Evolutionary conservation across 2,888 invertebrate species (phyloP).

Genomic region (Thymelicus lineola): DNA sequence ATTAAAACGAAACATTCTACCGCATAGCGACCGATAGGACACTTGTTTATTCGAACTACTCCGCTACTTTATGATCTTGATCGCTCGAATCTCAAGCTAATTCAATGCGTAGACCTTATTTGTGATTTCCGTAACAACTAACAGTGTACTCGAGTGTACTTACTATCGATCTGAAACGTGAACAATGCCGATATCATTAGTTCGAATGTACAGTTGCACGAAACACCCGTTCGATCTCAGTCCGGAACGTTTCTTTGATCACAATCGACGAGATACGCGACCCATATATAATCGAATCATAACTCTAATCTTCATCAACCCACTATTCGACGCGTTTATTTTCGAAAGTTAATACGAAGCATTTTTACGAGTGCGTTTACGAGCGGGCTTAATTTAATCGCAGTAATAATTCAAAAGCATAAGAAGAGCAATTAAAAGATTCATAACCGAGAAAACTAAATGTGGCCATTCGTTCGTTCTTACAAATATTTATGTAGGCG

Average conservation of each 20-base stretch:
- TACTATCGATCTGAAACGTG: constrained; percentile 74
- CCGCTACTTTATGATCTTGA: constrained; percentile 38
- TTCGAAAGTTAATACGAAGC: constrained; percentile 59
- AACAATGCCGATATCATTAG: constrained; percentile 79
- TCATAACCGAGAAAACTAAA: constrained; percentile 71
- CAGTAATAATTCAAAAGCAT: constrained; percentile 72
- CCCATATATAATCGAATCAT: constrained; percentile 64
- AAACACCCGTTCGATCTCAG: constrained; percentile 48
- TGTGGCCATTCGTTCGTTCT: constrained; percentile 71
- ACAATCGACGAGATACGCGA: constrained; percentile 59
- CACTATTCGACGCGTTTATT: constrained; percentile 45
- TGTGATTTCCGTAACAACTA: constrained; percentile 48
- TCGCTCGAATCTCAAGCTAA: constrained; percentile 36
- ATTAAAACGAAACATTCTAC: constrained; percentile 37
- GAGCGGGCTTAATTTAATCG: constrained; percentile 67
- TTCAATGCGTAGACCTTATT: constrained; percentile 45
- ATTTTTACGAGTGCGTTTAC: constrained; percentile 67
- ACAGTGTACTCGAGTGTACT: constrained; percentile 60
- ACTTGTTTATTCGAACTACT: constrained; percentile 38
- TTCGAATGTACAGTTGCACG: constrained; percentile 70
- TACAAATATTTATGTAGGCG: constrained; percentile 78
- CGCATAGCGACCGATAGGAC: constrained; percentile 33
- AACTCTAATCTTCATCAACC: constrained; percentile 47
- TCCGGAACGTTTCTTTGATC: constrained; percentile 56
- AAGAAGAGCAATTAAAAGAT: constrained; percentile 77